Conservation (phyloP, 2,888 invertebrate genomes). For the Tipula vernalis region DNA sequence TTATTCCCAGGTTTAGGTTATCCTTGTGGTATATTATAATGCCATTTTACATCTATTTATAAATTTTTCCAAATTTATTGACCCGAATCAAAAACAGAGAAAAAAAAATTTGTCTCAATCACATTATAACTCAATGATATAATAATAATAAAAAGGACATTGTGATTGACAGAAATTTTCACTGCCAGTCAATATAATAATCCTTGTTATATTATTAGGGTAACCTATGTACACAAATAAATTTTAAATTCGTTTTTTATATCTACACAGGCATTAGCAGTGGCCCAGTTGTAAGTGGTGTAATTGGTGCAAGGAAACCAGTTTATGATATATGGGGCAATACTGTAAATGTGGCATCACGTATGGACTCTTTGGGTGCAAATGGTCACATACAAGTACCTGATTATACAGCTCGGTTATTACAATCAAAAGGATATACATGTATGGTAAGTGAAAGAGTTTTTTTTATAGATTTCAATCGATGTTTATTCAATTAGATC, state of each 20-base stretch:
- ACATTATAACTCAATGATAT: neutral
- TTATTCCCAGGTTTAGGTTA: neutral
- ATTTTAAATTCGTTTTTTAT: neutral
- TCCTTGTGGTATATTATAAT: neutral
- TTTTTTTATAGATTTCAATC: neutral
- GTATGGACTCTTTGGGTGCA: constrained; percentile 90
- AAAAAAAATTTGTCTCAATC: neutral
- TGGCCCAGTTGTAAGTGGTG: constrained; percentile 87
- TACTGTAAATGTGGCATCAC: constrained; percentile 91
- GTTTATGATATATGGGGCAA: constrained; percentile 97
- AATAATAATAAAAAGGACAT: neutral
- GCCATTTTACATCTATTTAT: neutral
- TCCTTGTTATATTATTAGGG: neutral
- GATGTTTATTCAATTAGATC: neutral
- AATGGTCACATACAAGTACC: constrained; percentile 86
- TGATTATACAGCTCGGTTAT: constrained; percentile 63
- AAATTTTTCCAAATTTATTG: neutral
- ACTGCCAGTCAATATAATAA: neutral
- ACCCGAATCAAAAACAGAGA: neutral
- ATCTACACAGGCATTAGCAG: constrained; percentile 62
- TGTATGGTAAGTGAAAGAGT: constrained; percentile 27
- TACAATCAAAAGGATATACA: constrained; percentile 31
- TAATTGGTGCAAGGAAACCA: constrained; percentile 90
- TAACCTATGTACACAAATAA: neutral
- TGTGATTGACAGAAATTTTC: neutral